These are phyloP conservation scores for Nibea coibor DNA, from an alignment of 2,113 vertebrate species.

Conservation along the genomic window DNA sequence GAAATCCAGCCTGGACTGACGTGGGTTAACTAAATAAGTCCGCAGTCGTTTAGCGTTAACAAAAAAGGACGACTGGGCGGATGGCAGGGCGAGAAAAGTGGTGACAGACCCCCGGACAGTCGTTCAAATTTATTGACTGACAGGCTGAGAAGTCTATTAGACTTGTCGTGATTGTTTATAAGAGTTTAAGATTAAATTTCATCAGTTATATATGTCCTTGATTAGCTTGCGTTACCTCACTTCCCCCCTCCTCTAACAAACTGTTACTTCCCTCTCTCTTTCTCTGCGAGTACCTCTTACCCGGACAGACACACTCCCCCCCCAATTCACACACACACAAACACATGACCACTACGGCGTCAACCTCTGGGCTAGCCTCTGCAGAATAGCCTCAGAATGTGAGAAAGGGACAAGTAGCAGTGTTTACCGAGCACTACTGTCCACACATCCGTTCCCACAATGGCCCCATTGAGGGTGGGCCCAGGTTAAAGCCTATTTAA, in stretches of 20 bases:
- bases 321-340: constrained; percentile 13
- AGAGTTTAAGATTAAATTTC: background rate
- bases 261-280: background rate
- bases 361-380: constrained; percentile 46
- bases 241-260: background rate
- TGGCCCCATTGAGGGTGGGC: constrained; percentile 83
- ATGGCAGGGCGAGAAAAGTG: constrained; percentile 53
- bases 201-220: background rate
- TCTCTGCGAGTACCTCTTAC: background rate
- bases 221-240: constrained; percentile 12
- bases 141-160: constrained; percentile 17
- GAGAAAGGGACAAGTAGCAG: constrained; percentile 80
- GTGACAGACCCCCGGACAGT: constrained; percentile 53
- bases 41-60: constrained; percentile 73
- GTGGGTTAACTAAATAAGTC: constrained; percentile 82
- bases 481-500: constrained; percentile 85
- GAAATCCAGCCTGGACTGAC: constrained; percentile 75
- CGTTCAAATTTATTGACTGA: constrained; percentile 44
- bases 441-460: constrained; percentile 85
- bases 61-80: constrained; percentile 63
- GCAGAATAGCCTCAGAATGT: constrained; percentile 69
- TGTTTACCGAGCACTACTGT: constrained; percentile 83
- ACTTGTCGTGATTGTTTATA: background rate
- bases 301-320: constrained; percentile 27
- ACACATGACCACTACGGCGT: constrained; percentile 3